Conservation (phyloP, 2,888 invertebrate genomes). For the Theretra japonica region DNA sequence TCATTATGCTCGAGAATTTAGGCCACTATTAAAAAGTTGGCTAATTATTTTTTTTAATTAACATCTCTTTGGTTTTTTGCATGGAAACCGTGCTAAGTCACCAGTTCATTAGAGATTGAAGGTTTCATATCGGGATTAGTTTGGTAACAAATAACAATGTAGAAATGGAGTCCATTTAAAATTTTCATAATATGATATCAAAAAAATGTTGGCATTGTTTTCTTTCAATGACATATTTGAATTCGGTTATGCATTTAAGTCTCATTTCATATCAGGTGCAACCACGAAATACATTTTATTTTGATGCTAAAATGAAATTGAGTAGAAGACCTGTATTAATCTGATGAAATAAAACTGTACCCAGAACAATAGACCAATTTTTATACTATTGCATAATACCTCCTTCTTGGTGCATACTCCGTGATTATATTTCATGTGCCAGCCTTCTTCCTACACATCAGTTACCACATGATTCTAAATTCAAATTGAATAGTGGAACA, state of each 20-base stretch:
- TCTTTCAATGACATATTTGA: background rate
- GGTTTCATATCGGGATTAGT: background rate
- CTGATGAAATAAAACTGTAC: no score
- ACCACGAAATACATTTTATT: no score
- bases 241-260: background rate
- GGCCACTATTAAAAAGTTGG: constrained; percentile 31
- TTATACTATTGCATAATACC: no score
- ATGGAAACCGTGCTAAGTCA: constrained; percentile 28
- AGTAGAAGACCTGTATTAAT: no score
- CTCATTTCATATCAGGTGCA: no score
- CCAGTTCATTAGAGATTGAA: background rate
- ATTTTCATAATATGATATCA: background rate
- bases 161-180: background rate
- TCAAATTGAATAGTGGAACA: constrained; percentile 33
- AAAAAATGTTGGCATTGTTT: background rate
- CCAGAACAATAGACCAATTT: no score
- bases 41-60: constrained; percentile 32
- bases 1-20: constrained; percentile 19
- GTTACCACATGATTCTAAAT: constrained; percentile 32
- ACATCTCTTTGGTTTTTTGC: constrained; percentile 38
- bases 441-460: background rate
- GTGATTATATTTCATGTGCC: background rate
- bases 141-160: background rate
- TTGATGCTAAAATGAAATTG: no score
- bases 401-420: no score